These are phyloP conservation scores for Sycophaga agraensis DNA, from an alignment of 1,140 invertebrate species.

Conservation along the genomic window DNA sequence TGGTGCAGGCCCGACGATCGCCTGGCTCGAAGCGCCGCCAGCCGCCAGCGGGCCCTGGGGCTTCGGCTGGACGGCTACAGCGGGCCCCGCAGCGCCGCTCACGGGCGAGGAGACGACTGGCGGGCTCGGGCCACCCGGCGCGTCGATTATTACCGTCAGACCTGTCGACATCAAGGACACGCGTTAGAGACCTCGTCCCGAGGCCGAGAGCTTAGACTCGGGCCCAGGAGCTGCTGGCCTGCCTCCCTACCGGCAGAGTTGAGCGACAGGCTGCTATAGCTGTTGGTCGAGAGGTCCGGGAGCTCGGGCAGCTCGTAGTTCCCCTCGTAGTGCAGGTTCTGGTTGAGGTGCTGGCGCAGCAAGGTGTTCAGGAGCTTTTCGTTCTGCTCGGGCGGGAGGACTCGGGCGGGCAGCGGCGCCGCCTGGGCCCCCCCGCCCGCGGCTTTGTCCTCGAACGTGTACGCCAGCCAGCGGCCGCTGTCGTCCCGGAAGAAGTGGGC, in stretches of 20 bases:
- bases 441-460: conserved; percentile 82
- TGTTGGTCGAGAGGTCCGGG: conserved; percentile 57
- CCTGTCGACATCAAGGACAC: conserved; percentile 35
- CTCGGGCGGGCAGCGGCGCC: not conserved
- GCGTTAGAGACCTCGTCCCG: no score
- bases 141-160: conserved; percentile 64
- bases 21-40: conserved; percentile 34
- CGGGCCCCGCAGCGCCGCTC: not conserved
- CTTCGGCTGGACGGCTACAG: no score
- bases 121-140: conserved; percentile 54
- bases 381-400: conserved; percentile 47
- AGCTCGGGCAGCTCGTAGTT: conserved; percentile 52
- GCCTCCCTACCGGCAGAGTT: conserved; percentile 55
- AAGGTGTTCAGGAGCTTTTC: conserved; percentile 51
- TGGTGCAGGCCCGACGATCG: conserved; percentile 44
- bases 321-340: conserved; percentile 39
- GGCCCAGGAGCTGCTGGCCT: no score
- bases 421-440: conserved; percentile 51
- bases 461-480: conserved; percentile 74
- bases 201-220: no score
- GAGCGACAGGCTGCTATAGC: conserved; percentile 60
- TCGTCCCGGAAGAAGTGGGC: conserved; percentile 83
- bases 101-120: conserved; percentile 31
- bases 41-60: conserved; percentile 41
- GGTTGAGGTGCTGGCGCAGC: conserved; percentile 50